Base-by-base conservation (phyloP, 2,888 invertebrate genomes). In the Rhagophthalmus giganteus region DNA sequence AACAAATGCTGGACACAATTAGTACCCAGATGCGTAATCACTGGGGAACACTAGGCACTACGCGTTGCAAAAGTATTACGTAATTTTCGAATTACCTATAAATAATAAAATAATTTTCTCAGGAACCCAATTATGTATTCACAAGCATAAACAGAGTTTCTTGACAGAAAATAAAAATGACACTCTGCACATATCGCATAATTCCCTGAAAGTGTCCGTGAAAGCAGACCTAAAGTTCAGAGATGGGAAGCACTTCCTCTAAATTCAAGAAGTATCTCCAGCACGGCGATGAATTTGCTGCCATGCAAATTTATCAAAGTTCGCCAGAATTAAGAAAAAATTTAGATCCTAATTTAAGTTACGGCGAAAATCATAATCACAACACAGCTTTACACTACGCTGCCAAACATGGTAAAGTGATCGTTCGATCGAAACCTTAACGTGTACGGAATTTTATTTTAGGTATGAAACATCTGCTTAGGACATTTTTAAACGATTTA, bases 201-300 rank as follows among this genome's bases (percentile, higher is more conserved):
- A 57, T 56, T 61, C 56, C 58, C 39, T 51, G 35, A 34, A 35
- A 31, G 13, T 6, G 12, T 25, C 37, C 38, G 13, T 46, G 15
- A 46, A 30, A 8, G n/a, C 13, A 26, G 15, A n/a, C n/a, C n/a
- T n/a, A n/a, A n/a, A n/a, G n/a, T n/a, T n/a, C n/a, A n/a, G n/a
- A n/a, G n/a, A 86, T 86, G 86, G 86, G 86, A 55, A 85, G 82
- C 69, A 77, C 83, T 32, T 83, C 83, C 25, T 83, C 84, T 20
- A 86, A 86, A 70, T 84, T 86, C 68, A 82, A 84, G 60, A 85
- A 84, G 64, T 82, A 84, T 69, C 76, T 86, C 39, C 82, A 83
- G 67, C 81, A 83, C 74, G 85, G 85, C 16, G 85, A 86, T 69
- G 86, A 86, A 69, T 84, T 82, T 66, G 83, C 85, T 39, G 85